Evolutionary conservation across 1,140 invertebrate species (phyloP).

Genomic region (Megalopta genalis): DNA sequence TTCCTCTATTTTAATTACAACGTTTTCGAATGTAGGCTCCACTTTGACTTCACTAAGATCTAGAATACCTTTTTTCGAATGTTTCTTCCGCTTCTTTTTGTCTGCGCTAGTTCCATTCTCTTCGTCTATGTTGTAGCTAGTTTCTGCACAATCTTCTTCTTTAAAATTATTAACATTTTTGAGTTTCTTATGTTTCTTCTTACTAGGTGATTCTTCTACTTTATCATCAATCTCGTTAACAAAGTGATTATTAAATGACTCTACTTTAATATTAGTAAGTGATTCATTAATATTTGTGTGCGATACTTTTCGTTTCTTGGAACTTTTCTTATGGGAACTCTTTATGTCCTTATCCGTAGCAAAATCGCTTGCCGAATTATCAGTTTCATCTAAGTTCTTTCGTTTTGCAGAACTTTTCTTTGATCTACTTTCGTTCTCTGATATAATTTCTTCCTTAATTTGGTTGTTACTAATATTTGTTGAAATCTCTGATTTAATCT

Average conservation of each 20-base stretch:
- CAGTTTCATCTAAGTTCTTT: not conserved
- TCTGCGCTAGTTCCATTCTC: not conserved
- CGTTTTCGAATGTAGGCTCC: constrained; percentile 1
- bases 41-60: constrained; percentile 8
- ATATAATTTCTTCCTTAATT: not conserved
- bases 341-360: not conserved
- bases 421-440: not conserved
- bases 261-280: not conserved
- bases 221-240: not conserved
- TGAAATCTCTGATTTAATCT: not conserved
- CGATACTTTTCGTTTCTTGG: not conserved
- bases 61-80: not conserved
- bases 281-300: not conserved
- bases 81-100: constrained; percentile 34
- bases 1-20: constrained; percentile 10
- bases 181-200: constrained; percentile 17
- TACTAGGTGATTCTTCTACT: not conserved
- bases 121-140: not conserved
- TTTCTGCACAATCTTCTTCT: no score
- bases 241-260: not conserved
- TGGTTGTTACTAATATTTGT: not conserved
- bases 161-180: not conserved
- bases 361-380: not conserved
- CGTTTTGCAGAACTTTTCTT: not conserved
- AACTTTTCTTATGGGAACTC: not conserved